These are phyloP conservation scores for Adelges cooleyi DNA, from an alignment of 1,140 invertebrate species.

Conservation along the genomic window DNA sequence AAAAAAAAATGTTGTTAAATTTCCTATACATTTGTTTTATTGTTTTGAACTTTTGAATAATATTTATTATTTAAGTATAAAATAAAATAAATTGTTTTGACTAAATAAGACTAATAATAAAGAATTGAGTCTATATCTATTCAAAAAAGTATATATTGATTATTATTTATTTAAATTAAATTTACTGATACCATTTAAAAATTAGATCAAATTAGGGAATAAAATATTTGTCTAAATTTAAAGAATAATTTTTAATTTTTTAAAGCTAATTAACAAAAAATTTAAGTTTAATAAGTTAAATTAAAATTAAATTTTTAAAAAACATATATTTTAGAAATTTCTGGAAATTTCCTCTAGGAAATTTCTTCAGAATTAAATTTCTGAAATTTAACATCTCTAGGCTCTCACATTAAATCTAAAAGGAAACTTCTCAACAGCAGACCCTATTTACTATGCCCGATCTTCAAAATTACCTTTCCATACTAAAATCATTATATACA, in stretches of 20 bases:
- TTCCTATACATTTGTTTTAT: background rate
- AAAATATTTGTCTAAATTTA: slow-evolving; percentile 1
- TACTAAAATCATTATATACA: no score
- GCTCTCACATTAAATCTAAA: no score
- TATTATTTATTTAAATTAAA: slow-evolving; percentile 1
- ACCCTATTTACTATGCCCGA: no score
- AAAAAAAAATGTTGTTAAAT: background rate
- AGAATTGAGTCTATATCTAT: background rate
- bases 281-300: background rate
- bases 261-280: slow-evolving; percentile 4
- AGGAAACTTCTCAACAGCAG: no score
- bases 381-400: slow-evolving; percentile 5
- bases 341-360: background rate
- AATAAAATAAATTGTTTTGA: slow-evolving; percentile 7
- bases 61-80: slow-evolving; percentile 7
- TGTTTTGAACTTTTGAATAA: slow-evolving; percentile 8
- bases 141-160: background rate
- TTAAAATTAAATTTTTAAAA: background rate
- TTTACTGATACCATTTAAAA: background rate
- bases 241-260: background rate
- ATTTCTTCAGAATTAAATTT: slow-evolving; percentile 6
- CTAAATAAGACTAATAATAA: background rate
- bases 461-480: no score
- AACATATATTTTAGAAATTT: slow-evolving; percentile 1
- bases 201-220: background rate